Percentiles rank a stretch among this genome's conserved stretches.
Conservation (phyloP, 2,113 vertebrate genomes). For the Dinomys branickii region DNA sequence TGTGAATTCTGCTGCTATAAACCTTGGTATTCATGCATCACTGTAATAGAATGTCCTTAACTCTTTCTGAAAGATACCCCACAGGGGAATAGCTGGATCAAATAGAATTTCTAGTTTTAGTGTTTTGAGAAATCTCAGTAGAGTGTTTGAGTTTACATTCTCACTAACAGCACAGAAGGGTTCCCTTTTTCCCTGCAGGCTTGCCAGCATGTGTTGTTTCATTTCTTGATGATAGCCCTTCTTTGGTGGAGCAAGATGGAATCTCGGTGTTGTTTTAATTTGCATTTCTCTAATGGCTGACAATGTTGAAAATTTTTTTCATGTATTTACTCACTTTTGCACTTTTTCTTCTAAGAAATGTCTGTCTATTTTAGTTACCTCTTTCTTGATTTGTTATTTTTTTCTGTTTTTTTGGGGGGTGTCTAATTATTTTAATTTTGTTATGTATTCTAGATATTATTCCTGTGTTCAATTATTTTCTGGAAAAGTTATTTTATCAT, state of each 20-base stretch:
- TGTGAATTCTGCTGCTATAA: not conserved
- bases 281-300: not conserved
- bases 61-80: not conserved
- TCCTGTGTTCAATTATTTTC: not conserved
- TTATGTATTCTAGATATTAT: not conserved
- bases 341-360: not conserved
- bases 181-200: not conserved
- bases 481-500: not conserved
- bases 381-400: not conserved
- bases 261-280: not conserved
- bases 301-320: not conserved
- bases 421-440: not conserved
- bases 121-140: not conserved
- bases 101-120: not conserved
- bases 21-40: not conserved
- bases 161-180: not conserved
- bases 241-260: not conserved
- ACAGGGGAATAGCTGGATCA: not conserved
- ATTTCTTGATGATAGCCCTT: not conserved
- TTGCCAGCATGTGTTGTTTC: not conserved
- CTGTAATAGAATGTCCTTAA: not conserved
- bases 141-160: not conserved
- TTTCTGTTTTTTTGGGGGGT: not conserved
- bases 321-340: not conserved
- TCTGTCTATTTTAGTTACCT: not conserved